A percentile compares a stretch with the other conserved stretches of the same genome.
These are phyloP conservation scores for Ellobium chinense DNA, from an alignment of 2,888 invertebrate genomes.

Conservation along the genomic window DNA sequence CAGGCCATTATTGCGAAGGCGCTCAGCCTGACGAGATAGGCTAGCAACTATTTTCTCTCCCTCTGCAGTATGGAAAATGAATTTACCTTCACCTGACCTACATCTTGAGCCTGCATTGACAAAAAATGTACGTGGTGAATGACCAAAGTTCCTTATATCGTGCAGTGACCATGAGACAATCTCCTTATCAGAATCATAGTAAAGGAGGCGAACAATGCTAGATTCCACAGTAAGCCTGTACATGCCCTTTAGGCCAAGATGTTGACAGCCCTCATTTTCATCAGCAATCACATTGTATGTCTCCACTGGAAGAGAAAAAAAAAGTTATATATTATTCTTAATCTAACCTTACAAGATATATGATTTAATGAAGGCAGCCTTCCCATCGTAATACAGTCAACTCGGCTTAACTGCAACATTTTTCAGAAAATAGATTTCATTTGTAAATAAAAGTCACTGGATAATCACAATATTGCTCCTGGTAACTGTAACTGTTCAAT, in stretches of 20 bases:
- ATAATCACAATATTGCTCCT: too few relatives aligned
- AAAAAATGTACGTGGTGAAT: conserved; percentile 61
- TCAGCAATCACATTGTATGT: conserved; percentile 11
- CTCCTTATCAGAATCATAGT: not conserved
- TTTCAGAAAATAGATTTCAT: too few relatives aligned
- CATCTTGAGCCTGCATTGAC: conserved; percentile 75
- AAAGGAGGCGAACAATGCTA: not conserved
- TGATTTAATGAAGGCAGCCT: too few relatives aligned
- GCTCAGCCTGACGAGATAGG: not conserved
- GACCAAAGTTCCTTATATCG: conserved; percentile 70
- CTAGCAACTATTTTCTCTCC: conserved; percentile 48
- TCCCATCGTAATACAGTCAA: too few relatives aligned
- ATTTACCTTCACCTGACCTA: conserved; percentile 65
- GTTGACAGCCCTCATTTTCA: conserved; percentile 14
- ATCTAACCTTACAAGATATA: too few relatives aligned
- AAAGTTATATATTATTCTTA: too few relatives aligned
- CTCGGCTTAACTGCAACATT: too few relatives aligned
- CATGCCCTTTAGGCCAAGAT: not conserved
- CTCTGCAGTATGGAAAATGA: conserved; percentile 52
- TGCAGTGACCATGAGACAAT: conserved; percentile 64
- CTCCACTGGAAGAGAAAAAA: conserved; percentile 13
- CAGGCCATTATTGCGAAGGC: not conserved
- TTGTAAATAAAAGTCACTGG: too few relatives aligned
- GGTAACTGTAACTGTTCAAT: too few relatives aligned
- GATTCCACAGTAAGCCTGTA: not conserved